Base-by-base conservation (phyloP, 1,140 invertebrate species). In the Elymnias hypermnestra region DNA sequence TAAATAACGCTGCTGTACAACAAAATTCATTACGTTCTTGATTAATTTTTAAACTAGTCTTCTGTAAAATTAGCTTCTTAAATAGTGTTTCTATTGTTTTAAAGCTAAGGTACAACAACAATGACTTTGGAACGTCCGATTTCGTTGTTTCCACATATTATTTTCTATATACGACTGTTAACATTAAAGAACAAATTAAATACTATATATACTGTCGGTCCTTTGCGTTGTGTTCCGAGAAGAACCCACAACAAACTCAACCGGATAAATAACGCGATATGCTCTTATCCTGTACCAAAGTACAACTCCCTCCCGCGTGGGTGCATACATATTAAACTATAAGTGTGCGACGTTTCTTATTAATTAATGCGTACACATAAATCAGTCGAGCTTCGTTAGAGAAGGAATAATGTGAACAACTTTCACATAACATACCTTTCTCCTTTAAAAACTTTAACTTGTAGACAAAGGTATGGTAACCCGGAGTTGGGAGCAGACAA, bases 361-460 rank as follows among this genome's bases (percentile, higher is more conserved):
- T 84, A 84, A 84, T 84, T 84, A 84, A 74, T 71, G 70, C 64
- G 65, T 62, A 55, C 22, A 41, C 74, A 83, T 84, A 84, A 79
- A 83, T 84, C 78, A 83, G 72, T 83, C 74, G 61, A 51, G 68
- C 54, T 79, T 84, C 81, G 76, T 83, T 83, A 84, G 72, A 78
- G 58, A 40, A 62, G 64, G 63, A 67, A 70, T 62, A 57, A 61
- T 58, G 63, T 49, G 68, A 63, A 62, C 58, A n/a, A n/a, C n/a
- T 71, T 69, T 69, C 66, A 72, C 63, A 60, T 58, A 14, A n/a
- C n/a, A n/a, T 31, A 18, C 40, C 43, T 44, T 55, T 49, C 26
- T 31, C 50, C 46, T n/a, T 9, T 9, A 12, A 35, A 45, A 43
- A 38, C 26, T 18, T 21, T 46, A 9, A 37, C 4, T 8, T 26